These are phyloP conservation scores for Uloborus diversus DNA, from an alignment of 1,140 invertebrate genomes.

Conservation along the genomic window DNA sequence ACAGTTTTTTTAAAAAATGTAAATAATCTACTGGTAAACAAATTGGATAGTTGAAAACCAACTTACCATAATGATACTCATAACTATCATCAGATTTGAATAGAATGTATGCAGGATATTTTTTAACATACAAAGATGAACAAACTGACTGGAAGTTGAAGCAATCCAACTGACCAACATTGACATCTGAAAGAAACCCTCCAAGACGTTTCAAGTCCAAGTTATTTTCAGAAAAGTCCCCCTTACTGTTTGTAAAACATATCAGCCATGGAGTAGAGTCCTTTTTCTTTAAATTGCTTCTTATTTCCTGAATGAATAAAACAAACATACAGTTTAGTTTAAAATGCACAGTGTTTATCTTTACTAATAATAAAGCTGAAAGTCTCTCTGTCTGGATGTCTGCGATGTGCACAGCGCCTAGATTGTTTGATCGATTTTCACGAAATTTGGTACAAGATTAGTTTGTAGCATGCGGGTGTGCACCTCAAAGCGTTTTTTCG, in stretches of 20 bases:
- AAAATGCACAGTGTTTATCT: too few species aligned
- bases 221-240: constrained; percentile 67
- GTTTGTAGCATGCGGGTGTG: too few species aligned
- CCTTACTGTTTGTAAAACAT: constrained; percentile 72
- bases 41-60: too few species aligned
- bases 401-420: too few species aligned
- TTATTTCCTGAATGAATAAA: constrained; percentile 64
- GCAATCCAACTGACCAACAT: constrained; percentile 75
- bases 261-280: constrained; percentile 70
- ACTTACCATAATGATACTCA: constrained; percentile 75
- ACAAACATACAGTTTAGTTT: too few species aligned
- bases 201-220: constrained; percentile 70
- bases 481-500: too few species aligned
- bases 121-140: constrained; percentile 67
- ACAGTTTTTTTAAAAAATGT: too few species aligned
- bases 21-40: too few species aligned
- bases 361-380: too few species aligned
- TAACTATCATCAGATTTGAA: constrained; percentile 76
- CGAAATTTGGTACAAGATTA: too few species aligned
- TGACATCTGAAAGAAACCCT: constrained; percentile 70
- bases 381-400: too few species aligned
- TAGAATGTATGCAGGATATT: constrained; percentile 77
- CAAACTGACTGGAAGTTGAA: constrained; percentile 69
- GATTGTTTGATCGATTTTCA: too few species aligned
- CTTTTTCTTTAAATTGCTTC: constrained; percentile 57